Evolutionary conservation across 2,797 vertebrate species (phyloP), one percentile per base, ranked within the genome.

Genomic region (Oreortyx pictus): DNA sequence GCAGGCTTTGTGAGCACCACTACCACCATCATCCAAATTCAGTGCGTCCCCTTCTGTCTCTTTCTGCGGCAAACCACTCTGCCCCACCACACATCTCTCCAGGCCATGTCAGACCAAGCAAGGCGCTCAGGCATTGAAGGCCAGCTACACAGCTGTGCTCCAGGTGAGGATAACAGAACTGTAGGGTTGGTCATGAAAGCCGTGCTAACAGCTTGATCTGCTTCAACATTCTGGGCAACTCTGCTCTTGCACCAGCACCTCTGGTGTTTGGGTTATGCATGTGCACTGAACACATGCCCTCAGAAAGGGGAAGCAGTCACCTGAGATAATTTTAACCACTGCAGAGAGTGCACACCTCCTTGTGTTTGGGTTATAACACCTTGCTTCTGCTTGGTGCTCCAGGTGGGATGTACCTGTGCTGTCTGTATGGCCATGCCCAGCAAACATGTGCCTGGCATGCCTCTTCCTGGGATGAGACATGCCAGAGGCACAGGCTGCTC

Each of bases 11-110:
- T 31, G 17, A 73, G 54, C 49, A 50, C 37, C 3, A 5, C 50
- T 46, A 4, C 29, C 7, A 23, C 13, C 6, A n/a, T 29, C 2
- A 1, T 7, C 33, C 14, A 72, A 27, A 39, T 62, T 29, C 4
- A 49, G 50, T 8, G 43, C 67, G 27, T n/a, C 5, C 2, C 37
- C 11, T 57, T 47, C 39, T 0, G 0, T 5, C 7, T 3, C 49
- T 19, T 56, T 15, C 67, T 18, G 49, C 61, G 41, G 44, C 39
- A 29, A 20, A 14, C 11, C 54, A 41, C 60, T 66, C 29, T 14
- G 35, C 8, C 35, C 8, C n/a, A 37, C 43, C 61, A 57, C 66
- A 27, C 29, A 12, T 31, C 35, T 17, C 6, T 67, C 56, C 33
- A 59, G 82, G 33, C 33, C 49, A 43, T 7, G 33, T 49, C 54